Evolutionary conservation across 2,888 invertebrate genomes (phyloP).

Genomic region (Chaetogeoica ovagalla): DNA sequence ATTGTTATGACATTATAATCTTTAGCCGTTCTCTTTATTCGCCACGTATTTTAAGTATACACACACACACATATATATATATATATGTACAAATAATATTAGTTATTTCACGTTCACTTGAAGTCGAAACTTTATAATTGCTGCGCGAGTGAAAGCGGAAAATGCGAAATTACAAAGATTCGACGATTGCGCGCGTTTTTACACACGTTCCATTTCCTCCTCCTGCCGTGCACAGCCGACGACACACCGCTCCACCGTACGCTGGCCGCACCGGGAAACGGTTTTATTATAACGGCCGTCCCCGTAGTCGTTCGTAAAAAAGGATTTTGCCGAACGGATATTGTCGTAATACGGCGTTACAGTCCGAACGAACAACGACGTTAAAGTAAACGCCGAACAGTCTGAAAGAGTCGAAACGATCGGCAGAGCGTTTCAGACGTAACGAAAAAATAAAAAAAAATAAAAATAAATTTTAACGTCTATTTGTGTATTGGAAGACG

Average conservation of each 20-base stretch:
- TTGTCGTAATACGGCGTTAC: neutral
- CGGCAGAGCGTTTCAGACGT: neutral
- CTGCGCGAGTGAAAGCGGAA: conserved; percentile 16
- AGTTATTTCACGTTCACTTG: conserved; percentile 40
- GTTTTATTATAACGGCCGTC: conserved; percentile 2
- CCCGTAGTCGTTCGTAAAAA: neutral
- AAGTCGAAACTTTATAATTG: conserved; percentile 48
- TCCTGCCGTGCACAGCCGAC: too few relatives aligned
- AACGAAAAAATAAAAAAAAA: neutral
- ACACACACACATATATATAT: neutral
- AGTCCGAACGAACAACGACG: neutral
- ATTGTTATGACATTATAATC: conserved; percentile 48
- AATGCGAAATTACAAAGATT: conserved; percentile 16
- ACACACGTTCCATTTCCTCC: neutral
- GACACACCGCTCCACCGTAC: too few relatives aligned
- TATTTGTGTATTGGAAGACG: neutral
- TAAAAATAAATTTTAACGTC: conserved; percentile 8
- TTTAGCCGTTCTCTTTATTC: neutral
- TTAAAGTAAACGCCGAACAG: too few relatives aligned
- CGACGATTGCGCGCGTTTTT: neutral
- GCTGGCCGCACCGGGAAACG: too few relatives aligned
- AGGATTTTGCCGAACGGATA: neutral
- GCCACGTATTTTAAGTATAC: too few relatives aligned
- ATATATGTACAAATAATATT: conserved; percentile 8
- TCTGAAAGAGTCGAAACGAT: neutral